Base-by-base conservation (phyloP, 2,888 invertebrate species). In the Melanophora roralis region DNA sequence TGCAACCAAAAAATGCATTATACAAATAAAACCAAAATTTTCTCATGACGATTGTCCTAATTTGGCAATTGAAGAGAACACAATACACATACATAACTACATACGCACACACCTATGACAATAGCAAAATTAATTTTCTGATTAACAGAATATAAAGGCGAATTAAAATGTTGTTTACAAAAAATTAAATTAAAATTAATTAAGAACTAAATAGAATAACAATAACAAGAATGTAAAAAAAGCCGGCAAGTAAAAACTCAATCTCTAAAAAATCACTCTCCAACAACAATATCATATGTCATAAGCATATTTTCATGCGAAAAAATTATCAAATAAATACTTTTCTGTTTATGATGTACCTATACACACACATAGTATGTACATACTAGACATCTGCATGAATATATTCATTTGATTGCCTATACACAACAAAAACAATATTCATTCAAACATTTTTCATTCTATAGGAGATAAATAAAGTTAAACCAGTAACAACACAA, bases 361-460 rank as follows among this genome's bases (percentile, higher is more conserved):
- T n/a, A n/a, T n/a, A n/a, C n/a, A n/a, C n/a, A n/a, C n/a, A n/a
- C n/a, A 60, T 51, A 12, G 60, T 62, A 16, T 38, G 36, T 65
- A 55, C 2, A 32, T 27, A 6, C 6, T 27, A 27, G 3, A 27
- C 6, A 6, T 6, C 27, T 27, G 27, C 6, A 27, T 27, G 27
- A 5, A 27, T 27, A 27, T 27, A 27, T 27, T 27, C 3, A 27
- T 27, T 27, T 5, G 3, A 27, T n/a, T n/a, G n/a, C n/a, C n/a
- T n/a, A 27, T 27, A 27, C 3, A 27, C 47, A 72, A 62, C 60
- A 72, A 38, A 77, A 71, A 47, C 38, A 59, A n/a, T n/a, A n/a
- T n/a, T n/a, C n/a, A n/a, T n/a, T n/a, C n/a, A n/a, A n/a, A n/a
- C n/a, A n/a, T n/a, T n/a, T n/a, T n/a, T n/a, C n/a, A n/a, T n/a